Evolutionary conservation across 2,888 invertebrate genomes (phyloP).

Genomic region (Cheilosia grossa): DNA sequence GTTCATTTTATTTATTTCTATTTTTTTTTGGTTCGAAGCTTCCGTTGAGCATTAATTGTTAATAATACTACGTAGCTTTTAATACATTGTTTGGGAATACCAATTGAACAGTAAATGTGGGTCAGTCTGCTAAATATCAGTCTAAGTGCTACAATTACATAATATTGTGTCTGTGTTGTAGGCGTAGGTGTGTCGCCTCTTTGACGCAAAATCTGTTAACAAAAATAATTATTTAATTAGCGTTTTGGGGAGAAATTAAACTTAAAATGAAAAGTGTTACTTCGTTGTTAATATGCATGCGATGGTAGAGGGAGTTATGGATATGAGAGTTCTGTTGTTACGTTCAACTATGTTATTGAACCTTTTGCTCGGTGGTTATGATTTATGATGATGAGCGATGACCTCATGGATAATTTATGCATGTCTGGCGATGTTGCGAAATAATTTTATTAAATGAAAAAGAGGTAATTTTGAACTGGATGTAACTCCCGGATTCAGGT

Average conservation of each 20-base stretch:
- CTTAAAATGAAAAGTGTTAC: slow-evolving; percentile 16
- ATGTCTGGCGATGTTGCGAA: slow-evolving; percentile 28
- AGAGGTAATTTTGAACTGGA: neutral
- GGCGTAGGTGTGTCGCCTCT: slow-evolving; percentile 55
- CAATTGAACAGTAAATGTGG: slow-evolving; percentile 64
- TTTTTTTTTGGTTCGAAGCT: slow-evolving; percentile 42
- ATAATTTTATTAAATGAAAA: slow-evolving; percentile 6
- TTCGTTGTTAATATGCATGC: slow-evolving; percentile 7
- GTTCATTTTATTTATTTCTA: slow-evolving; percentile 11
- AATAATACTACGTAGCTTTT: slow-evolving; percentile 49
- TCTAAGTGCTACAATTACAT: slow-evolving; percentile 59
- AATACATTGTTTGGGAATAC: slow-evolving; percentile 37
- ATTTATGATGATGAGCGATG: slow-evolving; percentile 21
- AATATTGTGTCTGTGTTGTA: slow-evolving; percentile 6
- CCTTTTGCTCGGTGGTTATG: slow-evolving; percentile 47
- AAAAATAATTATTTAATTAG: slow-evolving; percentile 27
- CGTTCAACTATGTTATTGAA: slow-evolving; percentile 62
- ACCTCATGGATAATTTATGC: slow-evolving; percentile 56
- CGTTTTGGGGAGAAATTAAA: slow-evolving; percentile 25
- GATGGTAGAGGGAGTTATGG: neutral
- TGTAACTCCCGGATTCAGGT: slow-evolving; percentile 12
- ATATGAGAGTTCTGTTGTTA: neutral
- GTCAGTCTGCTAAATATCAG: slow-evolving; percentile 63
- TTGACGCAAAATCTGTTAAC: slow-evolving; percentile 20
- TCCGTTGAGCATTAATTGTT: slow-evolving; percentile 67